These are phyloP conservation scores for Morelia viridis DNA, from an alignment of 2,797 vertebrate species.

Conservation along the genomic window DNA sequence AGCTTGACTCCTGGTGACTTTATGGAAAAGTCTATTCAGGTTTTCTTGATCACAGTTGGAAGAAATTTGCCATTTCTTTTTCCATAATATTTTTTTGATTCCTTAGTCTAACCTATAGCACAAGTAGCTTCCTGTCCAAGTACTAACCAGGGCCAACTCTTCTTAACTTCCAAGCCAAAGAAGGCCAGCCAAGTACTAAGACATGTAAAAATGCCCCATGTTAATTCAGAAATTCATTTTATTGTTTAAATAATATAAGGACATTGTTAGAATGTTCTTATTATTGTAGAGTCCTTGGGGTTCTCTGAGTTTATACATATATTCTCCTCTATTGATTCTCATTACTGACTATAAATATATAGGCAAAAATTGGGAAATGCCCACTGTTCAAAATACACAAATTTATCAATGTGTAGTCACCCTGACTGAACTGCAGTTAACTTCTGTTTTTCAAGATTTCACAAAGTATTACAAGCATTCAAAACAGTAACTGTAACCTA, in stretches of 20 bases:
- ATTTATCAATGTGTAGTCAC: not conserved
- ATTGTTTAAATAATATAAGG: not conserved
- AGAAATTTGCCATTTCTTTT: not conserved
- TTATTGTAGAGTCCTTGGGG: not conserved
- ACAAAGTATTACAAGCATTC: not conserved
- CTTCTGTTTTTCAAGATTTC: not conserved
- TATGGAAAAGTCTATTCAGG: not conserved
- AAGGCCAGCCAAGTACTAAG: not conserved
- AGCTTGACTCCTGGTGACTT: not conserved
- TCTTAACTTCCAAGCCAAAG: not conserved
- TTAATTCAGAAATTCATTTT: not conserved
- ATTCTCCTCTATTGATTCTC: not conserved
- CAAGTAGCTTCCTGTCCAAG: not conserved
- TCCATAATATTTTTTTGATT: not conserved
- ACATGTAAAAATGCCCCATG: not conserved
- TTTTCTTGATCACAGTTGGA: not conserved
- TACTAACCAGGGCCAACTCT: not conserved
- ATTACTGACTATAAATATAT: not conserved
- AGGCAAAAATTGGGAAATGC: not conserved
- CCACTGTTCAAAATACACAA: not conserved
- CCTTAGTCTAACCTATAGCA: not conserved
- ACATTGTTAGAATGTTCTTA: not conserved
- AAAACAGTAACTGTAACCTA: not conserved
- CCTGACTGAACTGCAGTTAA: not conserved
- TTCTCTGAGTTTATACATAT: too few relatives aligned